phyloP scores from a whole-genome alignment of 2,113 vertebrate genomes.

The Tragelaphus buxtoni region DNA sequence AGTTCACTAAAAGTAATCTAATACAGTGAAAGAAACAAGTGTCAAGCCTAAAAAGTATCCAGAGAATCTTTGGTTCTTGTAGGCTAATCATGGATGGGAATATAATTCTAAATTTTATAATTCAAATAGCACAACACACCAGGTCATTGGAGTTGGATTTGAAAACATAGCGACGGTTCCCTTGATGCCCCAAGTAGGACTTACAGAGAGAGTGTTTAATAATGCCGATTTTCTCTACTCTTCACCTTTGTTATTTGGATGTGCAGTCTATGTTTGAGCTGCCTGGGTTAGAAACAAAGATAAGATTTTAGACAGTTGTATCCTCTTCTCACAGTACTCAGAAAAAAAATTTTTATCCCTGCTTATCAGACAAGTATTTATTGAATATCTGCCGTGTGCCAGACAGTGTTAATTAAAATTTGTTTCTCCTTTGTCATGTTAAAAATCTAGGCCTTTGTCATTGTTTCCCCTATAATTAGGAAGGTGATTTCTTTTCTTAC shows the following conservation, averaged over 20 bases:
- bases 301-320: background rate
- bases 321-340: background rate
- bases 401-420: constrained; percentile 54
- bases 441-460: background rate
- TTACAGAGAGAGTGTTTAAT: background rate
- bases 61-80: background rate
- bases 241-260: background rate
- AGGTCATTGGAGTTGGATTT: background rate
- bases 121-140: background rate
- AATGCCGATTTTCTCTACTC: background rate
- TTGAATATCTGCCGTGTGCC: background rate
- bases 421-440: background rate
- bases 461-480: constrained; percentile 1
- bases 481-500: background rate
- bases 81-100: background rate
- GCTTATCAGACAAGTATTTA: constrained; percentile 20
- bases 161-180: background rate
- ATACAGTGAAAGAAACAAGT: background rate
- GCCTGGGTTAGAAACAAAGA: background rate
- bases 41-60: background rate
- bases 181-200: background rate
- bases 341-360: background rate
- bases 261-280: background rate
- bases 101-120: background rate
- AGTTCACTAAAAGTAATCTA: constrained; percentile 22